phyloP scores from a whole-genome alignment of 2,113 vertebrate genomes.

The Alosa alosa region DNA sequence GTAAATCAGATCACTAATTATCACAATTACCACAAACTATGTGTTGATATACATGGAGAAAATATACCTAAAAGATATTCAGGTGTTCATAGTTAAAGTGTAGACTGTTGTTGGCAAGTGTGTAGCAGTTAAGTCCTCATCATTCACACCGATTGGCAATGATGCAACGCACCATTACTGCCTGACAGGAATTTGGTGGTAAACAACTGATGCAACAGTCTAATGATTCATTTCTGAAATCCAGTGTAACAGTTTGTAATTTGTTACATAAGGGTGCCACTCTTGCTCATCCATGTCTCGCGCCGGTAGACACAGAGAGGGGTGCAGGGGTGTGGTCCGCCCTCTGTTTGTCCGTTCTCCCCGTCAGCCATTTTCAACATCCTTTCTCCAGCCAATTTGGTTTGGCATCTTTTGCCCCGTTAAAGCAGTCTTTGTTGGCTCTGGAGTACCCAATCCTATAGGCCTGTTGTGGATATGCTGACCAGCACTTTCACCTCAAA shows the following conservation, averaged over 20 bases:
- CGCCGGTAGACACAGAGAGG: background rate
- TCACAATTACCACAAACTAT: background rate
- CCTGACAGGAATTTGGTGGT: slow-evolving; percentile 72
- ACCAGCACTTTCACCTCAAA: background rate
- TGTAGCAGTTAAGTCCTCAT: slow-evolving; percentile 42
- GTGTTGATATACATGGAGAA: background rate
- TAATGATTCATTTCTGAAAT: slow-evolving; percentile 66
- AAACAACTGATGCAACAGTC: slow-evolving; percentile 80
- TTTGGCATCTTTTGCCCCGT: background rate
- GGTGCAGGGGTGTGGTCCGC: background rate
- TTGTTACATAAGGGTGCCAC: slow-evolving; percentile 58
- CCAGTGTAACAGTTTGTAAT: slow-evolving; percentile 65
- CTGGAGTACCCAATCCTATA: background rate
- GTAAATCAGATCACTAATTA: background rate
- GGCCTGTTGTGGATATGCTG: background rate
- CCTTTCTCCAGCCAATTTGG: background rate
- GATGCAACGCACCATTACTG: slow-evolving; percentile 70
- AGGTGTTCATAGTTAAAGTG: background rate
- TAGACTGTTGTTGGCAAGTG: background rate
- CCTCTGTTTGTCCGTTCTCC: background rate
- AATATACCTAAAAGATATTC: background rate
- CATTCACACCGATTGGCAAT: slow-evolving; percentile 65
- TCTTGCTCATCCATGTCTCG: background rate
- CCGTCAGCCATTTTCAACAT: background rate
- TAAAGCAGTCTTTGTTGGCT: background rate